Percentiles rank a stretch among this genome's conserved stretches.
These are phyloP conservation scores for Eufriesea mexicana DNA, from an alignment of 1,140 invertebrate species.

Conservation along the genomic window DNA sequence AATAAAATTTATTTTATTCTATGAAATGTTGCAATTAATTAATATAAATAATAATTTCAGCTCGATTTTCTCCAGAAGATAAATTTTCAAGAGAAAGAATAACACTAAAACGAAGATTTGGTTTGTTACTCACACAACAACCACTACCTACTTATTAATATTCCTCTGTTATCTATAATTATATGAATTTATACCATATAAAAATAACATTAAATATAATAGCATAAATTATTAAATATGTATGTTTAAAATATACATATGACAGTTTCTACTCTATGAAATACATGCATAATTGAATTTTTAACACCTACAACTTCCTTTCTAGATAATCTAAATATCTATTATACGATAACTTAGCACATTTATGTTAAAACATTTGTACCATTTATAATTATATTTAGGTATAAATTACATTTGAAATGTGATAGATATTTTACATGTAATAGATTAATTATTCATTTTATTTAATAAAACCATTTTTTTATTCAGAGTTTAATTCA, in stretches of 20 bases:
- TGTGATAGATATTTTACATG: neutral
- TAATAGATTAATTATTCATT: constrained; percentile 23
- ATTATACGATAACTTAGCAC: neutral
- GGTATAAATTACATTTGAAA: neutral
- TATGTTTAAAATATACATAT: neutral
- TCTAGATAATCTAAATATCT: constrained; percentile 33
- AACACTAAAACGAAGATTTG: constrained; percentile 95
- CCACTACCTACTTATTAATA: constrained; percentile 87
- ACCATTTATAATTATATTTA: neutral
- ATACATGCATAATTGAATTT: neutral
- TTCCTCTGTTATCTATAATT: constrained; percentile 4
- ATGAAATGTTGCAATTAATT: neutral
- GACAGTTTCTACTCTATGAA: neutral
- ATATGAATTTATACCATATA: neutral
- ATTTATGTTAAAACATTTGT: neutral
- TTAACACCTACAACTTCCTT: constrained; percentile 35
- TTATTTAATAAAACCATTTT: constrained; percentile 41
- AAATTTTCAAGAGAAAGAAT: constrained; percentile 96
- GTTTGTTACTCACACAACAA: constrained; percentile 93
- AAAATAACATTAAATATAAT: neutral
- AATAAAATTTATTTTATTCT: constrained; percentile 13
- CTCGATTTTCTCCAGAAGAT: constrained; percentile 97
- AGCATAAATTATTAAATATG: neutral
- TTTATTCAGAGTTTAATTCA: constrained; percentile 50
- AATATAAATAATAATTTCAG: constrained; percentile 82